Evolutionary conservation across 2,113 vertebrate genomes (phyloP).

Genomic region (Leucoraja erinaceus): DNA sequence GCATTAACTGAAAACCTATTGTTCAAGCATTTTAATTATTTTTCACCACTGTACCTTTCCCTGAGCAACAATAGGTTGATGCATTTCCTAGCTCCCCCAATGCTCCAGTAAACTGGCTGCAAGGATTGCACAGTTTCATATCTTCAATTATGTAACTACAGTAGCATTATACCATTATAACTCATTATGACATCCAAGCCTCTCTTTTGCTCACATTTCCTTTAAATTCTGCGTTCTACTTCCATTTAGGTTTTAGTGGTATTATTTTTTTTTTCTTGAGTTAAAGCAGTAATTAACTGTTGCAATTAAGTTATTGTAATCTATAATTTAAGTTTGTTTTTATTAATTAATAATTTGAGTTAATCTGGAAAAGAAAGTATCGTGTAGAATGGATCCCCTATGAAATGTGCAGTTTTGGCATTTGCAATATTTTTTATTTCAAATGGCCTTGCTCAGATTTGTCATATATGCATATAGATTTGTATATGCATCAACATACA

Average conservation of each 20-base stretch:
- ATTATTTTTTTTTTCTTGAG: neutral
- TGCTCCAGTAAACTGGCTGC: neutral
- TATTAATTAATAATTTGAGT: neutral
- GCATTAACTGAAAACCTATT: neutral
- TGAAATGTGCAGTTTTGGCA: neutral
- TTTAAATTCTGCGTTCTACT: neutral
- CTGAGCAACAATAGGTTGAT: neutral
- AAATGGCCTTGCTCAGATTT: neutral
- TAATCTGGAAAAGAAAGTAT: neutral
- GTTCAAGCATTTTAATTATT: neutral
- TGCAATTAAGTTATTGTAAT: neutral
- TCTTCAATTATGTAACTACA: too few relatives aligned
- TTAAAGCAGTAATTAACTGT: neutral
- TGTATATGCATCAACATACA: neutral
- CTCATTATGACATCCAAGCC: too few relatives aligned
- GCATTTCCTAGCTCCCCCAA: neutral
- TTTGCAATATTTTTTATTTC: neutral
- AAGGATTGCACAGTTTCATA: neutral
- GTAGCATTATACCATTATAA: too few relatives aligned
- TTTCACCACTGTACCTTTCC: neutral
- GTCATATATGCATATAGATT: neutral
- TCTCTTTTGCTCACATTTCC: neutral
- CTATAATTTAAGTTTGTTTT: neutral
- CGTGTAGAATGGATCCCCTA: neutral
- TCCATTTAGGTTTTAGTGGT: neutral